Evolutionary conservation across 2,888 invertebrate species (phyloP), one percentile per base, ranked within the genome.

Genomic region (Agapostemon virescens): DNA sequence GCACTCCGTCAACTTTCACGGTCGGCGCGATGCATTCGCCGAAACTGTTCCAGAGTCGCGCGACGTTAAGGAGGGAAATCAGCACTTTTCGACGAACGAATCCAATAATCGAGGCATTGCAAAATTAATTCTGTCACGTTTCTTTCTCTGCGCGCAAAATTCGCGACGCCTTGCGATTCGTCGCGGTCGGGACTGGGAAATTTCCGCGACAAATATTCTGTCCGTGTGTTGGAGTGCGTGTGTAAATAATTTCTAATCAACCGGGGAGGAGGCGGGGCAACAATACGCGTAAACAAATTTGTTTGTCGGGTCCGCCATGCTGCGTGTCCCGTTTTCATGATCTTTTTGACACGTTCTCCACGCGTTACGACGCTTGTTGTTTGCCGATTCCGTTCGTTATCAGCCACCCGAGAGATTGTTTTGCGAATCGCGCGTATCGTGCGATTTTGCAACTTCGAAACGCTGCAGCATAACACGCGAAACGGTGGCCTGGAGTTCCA

Each of bases 131-230:
- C n/a, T n/a, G n/a, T n/a, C n/a, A n/a, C n/a, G n/a, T n/a, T n/a
- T n/a, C n/a, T n/a, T n/a, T n/a, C n/a, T n/a, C n/a, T n/a, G n/a
- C n/a, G n/a, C n/a, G n/a, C n/a, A n/a, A n/a, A n/a, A n/a, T n/a
- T n/a, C n/a, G n/a, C n/a, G n/a, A n/a, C n/a, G n/a, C n/a, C n/a
- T n/a, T n/a, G n/a, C n/a, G n/a, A 15, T 69, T 42, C 40, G n/a
- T 63, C 20, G 68, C 1, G 15, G 15, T 11, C 5, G n/a, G 49
- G 3, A 23, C n/a, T 55, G 9, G 9, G 9, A 30, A 67, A 61
- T 26, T 36, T 77, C 40, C 33, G 17, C 33, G 33, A 69, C 6
- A 64, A 58, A 66, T 74, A 78, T 69, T 78, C 66, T 49, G 55
- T 4, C 4, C 38, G n/a, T 30, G 2, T 17, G 11, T 55, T 15